phyloP scores from a whole-genome alignment of 2,113 vertebrate species.

The Himantopus leucocephalus region DNA sequence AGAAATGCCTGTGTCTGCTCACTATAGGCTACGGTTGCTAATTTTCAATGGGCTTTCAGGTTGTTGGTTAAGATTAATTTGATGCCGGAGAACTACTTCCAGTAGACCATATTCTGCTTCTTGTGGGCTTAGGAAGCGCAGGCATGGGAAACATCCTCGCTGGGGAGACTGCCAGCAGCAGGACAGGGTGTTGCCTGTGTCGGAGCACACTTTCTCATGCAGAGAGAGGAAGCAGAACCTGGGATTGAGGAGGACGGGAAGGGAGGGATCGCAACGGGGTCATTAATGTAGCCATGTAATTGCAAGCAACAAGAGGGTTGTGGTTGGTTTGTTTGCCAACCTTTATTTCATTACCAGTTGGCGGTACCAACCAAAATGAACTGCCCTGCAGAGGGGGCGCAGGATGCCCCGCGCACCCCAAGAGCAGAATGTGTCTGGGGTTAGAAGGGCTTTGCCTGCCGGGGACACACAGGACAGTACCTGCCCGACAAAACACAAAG shows the following conservation, averaged over 20 bases:
- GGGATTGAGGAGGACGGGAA: neutral
- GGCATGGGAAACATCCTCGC: neutral
- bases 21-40: accelerated
- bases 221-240: neutral
- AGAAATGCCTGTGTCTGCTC: neutral
- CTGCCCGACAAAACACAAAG: neutral
- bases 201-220: accelerated
- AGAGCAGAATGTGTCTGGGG: neutral
- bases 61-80: neutral
- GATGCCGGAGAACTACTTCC: neutral
- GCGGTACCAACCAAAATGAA: neutral
- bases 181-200: neutral
- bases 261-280: neutral
- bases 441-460: neutral
- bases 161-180: neutral
- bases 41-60: neutral
- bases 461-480: neutral
- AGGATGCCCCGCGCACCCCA: neutral
- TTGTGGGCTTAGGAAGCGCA: neutral
- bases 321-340: neutral
- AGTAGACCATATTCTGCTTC: neutral
- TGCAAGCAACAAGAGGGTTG: neutral
- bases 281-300: neutral
- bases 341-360: neutral
- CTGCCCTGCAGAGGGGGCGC: accelerated